Base-by-base conservation (phyloP, 2,113 vertebrate genomes). In the Garra rufa region DNA sequence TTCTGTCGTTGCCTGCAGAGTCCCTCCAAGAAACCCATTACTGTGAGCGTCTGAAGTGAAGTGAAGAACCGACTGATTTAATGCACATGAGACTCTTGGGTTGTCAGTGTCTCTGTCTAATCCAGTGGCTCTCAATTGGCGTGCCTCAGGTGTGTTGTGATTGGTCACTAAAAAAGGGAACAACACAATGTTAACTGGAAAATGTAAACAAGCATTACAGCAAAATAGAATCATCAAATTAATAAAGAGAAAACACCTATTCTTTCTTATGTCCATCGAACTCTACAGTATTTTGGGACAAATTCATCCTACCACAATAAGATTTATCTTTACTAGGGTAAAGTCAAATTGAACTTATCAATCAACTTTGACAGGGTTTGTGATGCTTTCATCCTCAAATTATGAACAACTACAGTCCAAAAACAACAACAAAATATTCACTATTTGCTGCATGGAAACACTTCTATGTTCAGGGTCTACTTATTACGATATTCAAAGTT, bases 1-100 rank as follows among this genome's bases (percentile, higher is more conserved):
- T 67, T 73, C 0, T 79, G 80, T 44, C 89, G 89, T 61, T 92
- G 92, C 30, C 38, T 87, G 28, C 11, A 41, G 59, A 46, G 79
- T 0, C 10, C 59, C 1, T 41, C 55, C 0, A 83, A 90, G 59
- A 88, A 86, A 46, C 30, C 73, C 0, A 0, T 38, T 0, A 57
- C 89, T 0, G 76, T 83, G 15, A 87, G 46, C 0, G 46, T 77
- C n/a, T 92, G 75, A 92, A 43, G 44, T 13, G 8, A 48, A 3
- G 14, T 7, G 14, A 50, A 14, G 14, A 28, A 67, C 28, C 15
- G 0, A 9, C 17, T 38, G 28, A 67, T 34, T 34, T 67, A 9
- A 0, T 34, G 15, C 41, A 8, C n/a, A 4, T 52, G 44, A 4
- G 19, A 43, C 43, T 3, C 19, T 67, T 11, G 28, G 7, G 28